Base-by-base conservation (phyloP, 2,113 vertebrate genomes). In the Pan troglodytes region DNA sequence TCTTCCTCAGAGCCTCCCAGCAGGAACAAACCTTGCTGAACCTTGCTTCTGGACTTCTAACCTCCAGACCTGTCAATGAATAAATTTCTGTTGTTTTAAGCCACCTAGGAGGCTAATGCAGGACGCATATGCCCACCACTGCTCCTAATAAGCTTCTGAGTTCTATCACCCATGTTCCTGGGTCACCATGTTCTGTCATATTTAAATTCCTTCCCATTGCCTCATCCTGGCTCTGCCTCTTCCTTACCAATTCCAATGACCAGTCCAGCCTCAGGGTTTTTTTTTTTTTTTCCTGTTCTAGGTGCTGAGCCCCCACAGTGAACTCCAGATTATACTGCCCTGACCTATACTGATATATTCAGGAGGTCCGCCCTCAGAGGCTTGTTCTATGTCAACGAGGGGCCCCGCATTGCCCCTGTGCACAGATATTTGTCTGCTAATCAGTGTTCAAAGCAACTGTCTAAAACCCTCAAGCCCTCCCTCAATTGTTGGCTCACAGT, bases 391-490 rank as follows among this genome's bases (percentile, higher is more conserved):
- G 68, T 55, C 32, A 80, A 20, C 23, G 20, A 27, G 43, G 1
- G 16, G 18, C 6, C 2, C 16, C 16, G 27, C 8, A 13, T 32
- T 2, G 8, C 4, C 14, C 12, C 35, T 12, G 3, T 6, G 72
- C 27, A 82, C 20, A 38, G 16, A 67, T n/a, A 20, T 83, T 61
- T 61, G 0, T 38, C 38, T 70, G 38, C 23, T 93, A 70, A 30
- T 16, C 43, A 76, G 55, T 43, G n/a, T 76, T 86, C 50, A 82
- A 87, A 82, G 32, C 64, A 43, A 10, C 32, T 38, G 3, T 64
- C 30, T 22, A 14, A 89, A 80, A n/a, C 35, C 22, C 52, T 80
- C 20, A 52, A 90, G 48, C 57, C 45, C 6, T 35, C 55, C 81
- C 73, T 79, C n/a, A 32, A 38, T 18, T 50, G 30, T 5, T 87